These are phyloP conservation scores for Chlamydotis undulata DNA, from an alignment of 2,113 vertebrate genomes.

Conservation along the genomic window DNA sequence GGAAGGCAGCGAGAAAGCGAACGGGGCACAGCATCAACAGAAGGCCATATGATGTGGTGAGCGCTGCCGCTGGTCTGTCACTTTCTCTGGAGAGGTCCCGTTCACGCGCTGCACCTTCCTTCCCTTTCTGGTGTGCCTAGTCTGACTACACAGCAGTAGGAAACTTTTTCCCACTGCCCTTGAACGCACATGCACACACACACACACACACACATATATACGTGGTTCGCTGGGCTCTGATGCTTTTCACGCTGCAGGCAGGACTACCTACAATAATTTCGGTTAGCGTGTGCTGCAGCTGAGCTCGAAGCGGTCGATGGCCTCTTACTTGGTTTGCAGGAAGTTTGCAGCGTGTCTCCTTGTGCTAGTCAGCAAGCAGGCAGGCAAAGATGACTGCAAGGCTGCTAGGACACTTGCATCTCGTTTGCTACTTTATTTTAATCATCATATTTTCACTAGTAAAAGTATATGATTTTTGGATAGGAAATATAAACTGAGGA, in stretches of 20 bases:
- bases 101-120: rapidly evolving
- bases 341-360: neutral
- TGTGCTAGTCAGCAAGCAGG: neutral
- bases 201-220: too few relatives aligned
- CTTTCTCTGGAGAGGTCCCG: rapidly evolving
- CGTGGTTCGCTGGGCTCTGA: neutral
- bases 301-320: neutral
- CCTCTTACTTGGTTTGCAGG: neutral
- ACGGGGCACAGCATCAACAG: rapidly evolving
- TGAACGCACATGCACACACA: too few relatives aligned
- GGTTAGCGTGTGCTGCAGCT: neutral
- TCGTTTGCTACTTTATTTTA: neutral
- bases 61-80: rapidly evolving
- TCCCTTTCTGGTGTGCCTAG: neutral
- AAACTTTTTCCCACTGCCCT: neutral
- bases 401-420: neutral
- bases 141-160: rapidly evolving
- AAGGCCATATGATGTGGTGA: rapidly evolving
- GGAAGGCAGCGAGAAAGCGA: rapidly evolving
- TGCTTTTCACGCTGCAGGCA: neutral
- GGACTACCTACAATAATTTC: rapidly evolving
- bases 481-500: neutral
- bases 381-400: neutral
- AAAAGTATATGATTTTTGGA: neutral
- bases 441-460: neutral